A percentile compares a stretch with the other conserved stretches of the same genome.
Evolutionary conservation across 2,797 vertebrate genomes (phyloP).

Genomic region (Furcifer pardalis): DNA sequence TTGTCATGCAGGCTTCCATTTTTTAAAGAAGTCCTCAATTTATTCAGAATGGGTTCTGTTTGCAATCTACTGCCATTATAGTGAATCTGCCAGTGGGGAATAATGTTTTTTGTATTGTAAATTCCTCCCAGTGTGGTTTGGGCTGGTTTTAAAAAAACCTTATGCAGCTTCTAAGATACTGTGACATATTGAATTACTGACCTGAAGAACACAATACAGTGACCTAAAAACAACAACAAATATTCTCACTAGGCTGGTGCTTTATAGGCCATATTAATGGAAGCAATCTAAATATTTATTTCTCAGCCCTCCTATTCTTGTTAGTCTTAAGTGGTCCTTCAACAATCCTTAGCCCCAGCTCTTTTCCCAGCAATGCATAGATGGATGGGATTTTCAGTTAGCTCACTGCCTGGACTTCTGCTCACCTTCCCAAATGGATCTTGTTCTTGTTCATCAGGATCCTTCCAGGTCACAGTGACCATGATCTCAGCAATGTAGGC

Average conservation of each 20-base stretch:
- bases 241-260: background rate
- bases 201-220: constrained; percentile 4
- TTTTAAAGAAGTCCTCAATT: background rate
- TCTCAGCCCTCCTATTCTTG: background rate
- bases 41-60: background rate
- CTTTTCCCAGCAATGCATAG: background rate
- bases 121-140: background rate
- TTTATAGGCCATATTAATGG: constrained; percentile 22
- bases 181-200: constrained; percentile 9
- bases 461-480: constrained; percentile 66
- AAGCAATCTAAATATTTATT: constrained; percentile 26
- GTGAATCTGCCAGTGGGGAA: background rate
- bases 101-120: background rate
- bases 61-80: background rate
- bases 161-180: background rate
- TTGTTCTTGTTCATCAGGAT: constrained; percentile 43
- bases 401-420: constrained; percentile 28
- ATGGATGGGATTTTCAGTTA: constrained; percentile 5
- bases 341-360: background rate
- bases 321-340: background rate
- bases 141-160: background rate
- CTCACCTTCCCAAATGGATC: constrained; percentile 61
- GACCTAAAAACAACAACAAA: constrained; percentile 20
- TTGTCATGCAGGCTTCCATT: background rate
- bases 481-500: constrained; percentile 56